phyloP scores from a whole-genome alignment of 2,113 vertebrate species.

The Larimichthys polyactis region DNA sequence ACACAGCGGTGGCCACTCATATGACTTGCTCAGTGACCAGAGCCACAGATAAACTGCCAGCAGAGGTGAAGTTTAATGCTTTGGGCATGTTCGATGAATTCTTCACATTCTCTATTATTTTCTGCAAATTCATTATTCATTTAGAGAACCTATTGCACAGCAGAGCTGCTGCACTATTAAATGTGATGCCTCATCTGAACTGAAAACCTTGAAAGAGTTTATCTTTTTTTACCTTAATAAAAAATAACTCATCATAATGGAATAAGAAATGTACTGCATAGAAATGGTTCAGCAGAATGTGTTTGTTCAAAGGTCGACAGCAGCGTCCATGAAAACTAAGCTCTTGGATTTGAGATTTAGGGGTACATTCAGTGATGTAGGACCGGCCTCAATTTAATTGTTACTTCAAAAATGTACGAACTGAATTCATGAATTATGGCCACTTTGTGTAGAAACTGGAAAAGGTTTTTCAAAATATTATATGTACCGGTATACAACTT shows the following conservation, averaged over 20 bases:
- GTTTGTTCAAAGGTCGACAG: too few species aligned
- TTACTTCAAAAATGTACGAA: too few species aligned
- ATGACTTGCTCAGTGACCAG: neutral
- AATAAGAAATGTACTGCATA: too few species aligned
- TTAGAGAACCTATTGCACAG: neutral
- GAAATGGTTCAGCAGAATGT: too few species aligned
- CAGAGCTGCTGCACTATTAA: neutral
- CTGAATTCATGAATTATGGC: neutral
- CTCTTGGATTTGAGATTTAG: neutral
- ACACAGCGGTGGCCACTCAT: neutral
- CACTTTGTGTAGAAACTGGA: neutral
- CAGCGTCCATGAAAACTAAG: neutral
- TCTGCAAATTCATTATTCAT: conserved; percentile 16
- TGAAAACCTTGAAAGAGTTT: neutral
- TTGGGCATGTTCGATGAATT: neutral
- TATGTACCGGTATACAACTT: too few species aligned
- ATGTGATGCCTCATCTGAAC: neutral
- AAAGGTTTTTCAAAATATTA: too few species aligned
- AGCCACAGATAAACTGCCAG: neutral
- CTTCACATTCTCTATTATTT: conserved; percentile 7
- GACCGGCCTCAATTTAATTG: too few species aligned
- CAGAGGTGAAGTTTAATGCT: neutral
- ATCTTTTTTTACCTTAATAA: neutral
- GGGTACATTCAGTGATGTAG: too few species aligned
- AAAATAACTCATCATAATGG: neutral